A percentile compares a stretch with the other conserved stretches of the same genome.
Evolutionary conservation across 1,140 invertebrate species (phyloP).

Genomic region (Mercenaria mercenaria): DNA sequence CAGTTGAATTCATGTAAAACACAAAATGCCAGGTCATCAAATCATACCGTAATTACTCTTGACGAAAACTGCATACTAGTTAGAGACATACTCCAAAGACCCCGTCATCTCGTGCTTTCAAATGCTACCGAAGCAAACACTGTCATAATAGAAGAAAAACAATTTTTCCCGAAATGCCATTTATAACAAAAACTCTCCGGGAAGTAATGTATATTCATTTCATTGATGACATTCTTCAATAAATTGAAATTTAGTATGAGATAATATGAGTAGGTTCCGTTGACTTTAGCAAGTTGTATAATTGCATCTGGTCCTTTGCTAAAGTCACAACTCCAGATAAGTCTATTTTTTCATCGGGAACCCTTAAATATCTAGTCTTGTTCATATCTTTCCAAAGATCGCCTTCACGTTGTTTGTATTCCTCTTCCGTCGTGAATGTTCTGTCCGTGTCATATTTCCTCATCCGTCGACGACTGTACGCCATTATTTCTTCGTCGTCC

Average conservation of each 20-base stretch:
- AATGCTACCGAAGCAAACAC: too few species aligned
- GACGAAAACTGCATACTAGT: too few species aligned
- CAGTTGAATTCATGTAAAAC: too few species aligned
- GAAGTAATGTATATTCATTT: too few species aligned
- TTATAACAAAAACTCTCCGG: too few species aligned
- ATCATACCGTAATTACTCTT: too few species aligned
- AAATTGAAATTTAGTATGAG: neutral
- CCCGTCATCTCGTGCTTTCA: too few species aligned
- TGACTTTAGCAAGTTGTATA: conserved; percentile 56
- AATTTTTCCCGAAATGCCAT: too few species aligned
- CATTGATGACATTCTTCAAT: too few species aligned
- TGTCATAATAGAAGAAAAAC: too few species aligned
- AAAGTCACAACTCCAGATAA: conserved; percentile 75
- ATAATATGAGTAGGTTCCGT: conserved; percentile 38
- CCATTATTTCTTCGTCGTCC: conserved; percentile 49
- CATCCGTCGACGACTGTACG: conserved; percentile 46
- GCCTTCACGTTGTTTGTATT: conserved; percentile 72
- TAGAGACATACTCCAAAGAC: too few species aligned
- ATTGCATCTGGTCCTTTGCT: conserved; percentile 75
- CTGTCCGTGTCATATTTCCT: conserved; percentile 68
- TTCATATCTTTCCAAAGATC: conserved; percentile 77
- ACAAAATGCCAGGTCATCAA: too few species aligned
- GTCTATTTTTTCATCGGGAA: conserved; percentile 74
- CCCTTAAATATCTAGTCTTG: conserved; percentile 76
- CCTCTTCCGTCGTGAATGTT: conserved; percentile 75